A percentile compares a stretch with the other conserved stretches of the same genome.
These are phyloP conservation scores for Coregonus sp. DNA, from an alignment of 2,797 vertebrate species.

Conservation along the genomic window DNA sequence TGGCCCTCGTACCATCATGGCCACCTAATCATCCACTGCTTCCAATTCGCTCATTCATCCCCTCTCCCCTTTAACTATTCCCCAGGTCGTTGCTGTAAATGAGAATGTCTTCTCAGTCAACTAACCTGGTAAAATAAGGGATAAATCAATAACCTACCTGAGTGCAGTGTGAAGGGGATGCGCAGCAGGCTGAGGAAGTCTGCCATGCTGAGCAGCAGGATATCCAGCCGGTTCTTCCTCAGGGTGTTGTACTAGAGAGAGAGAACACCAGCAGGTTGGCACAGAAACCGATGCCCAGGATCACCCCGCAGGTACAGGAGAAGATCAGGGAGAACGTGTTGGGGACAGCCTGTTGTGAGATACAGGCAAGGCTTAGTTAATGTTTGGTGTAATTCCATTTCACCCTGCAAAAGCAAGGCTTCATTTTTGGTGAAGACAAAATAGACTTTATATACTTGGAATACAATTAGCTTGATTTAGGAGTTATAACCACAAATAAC, in stretches of 20 bases:
- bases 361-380: not conserved
- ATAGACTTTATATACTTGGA: not conserved
- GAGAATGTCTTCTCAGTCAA: too few species aligned
- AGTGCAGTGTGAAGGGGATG: slow-evolving; percentile 76
- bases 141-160: slow-evolving; percentile 15
- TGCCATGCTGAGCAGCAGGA: slow-evolving; percentile 79
- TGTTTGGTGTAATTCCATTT: not conserved
- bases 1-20: too few species aligned
- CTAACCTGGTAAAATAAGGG: too few species aligned
- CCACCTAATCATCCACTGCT: too few species aligned
- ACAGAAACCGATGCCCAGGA: slow-evolving; percentile 74
- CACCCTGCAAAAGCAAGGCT: too few species aligned
- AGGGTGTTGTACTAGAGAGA: slow-evolving; percentile 76
- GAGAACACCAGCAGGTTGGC: slow-evolving; percentile 79
- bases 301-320: slow-evolving; percentile 74
- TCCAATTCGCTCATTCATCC: too few species aligned
- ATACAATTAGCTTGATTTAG: not conserved
- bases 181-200: slow-evolving; percentile 78
- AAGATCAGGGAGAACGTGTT: slow-evolving; percentile 76
- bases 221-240: slow-evolving; percentile 75
- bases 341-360: slow-evolving; percentile 40
- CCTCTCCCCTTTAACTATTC: too few species aligned
- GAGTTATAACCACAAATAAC: not conserved
- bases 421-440: not conserved
- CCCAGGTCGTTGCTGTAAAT: too few species aligned